Evolutionary conservation across 2,888 invertebrate genomes (phyloP), one percentile per base, ranked within the genome.

Genomic region (Agrochola macilenta): DNA sequence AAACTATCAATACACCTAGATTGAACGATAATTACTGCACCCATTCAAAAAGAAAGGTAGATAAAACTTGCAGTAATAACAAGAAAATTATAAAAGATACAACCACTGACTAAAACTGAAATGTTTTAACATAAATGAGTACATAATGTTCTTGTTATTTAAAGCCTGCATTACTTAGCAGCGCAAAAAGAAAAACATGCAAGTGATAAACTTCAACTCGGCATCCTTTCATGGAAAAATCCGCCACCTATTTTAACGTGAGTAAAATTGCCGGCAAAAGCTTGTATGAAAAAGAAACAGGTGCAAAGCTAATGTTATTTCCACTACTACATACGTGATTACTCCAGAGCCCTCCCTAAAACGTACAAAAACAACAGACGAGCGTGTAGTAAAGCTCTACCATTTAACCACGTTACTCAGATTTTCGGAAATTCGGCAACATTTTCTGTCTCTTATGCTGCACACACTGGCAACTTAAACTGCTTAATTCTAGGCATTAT

Each of bases 241-340:
- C 58, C 54, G 14, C 57, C 64, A 43, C 43, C 71, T 72, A 54
- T 83, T 83, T 80, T 43, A 70, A 63, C 61, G 71, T n/a, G 69
- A 81, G 63, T 26, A 71, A 65, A 85, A 49, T 74, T 57, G 57
- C 61, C 23, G 54, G 69, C 26, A 65, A 75, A 78, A 73, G 46
- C 63, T 61, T 72, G 73, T 71, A 54, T 72, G 85, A 85, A 79
- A 74, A 74, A 82, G 58, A 39, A 84, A 84, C 78, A 76, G 68
- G 76, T 76, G 63, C 12, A 12, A 43, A 72, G 86, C 69, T 84
- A 82, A 83, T 85, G 77, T 81, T 81, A 66, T 85, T 84, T 82
- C 72, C 76, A 58, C 79, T 72, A 76, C 86, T 76, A 79, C 79
- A 82, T 72, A 81, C 76, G 79, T 74, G 82, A 82, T 85, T 79